These are phyloP conservation scores for Gobionotothen gibberifrons DNA, from an alignment of 2,797 vertebrate genomes.

Conservation along the genomic window DNA sequence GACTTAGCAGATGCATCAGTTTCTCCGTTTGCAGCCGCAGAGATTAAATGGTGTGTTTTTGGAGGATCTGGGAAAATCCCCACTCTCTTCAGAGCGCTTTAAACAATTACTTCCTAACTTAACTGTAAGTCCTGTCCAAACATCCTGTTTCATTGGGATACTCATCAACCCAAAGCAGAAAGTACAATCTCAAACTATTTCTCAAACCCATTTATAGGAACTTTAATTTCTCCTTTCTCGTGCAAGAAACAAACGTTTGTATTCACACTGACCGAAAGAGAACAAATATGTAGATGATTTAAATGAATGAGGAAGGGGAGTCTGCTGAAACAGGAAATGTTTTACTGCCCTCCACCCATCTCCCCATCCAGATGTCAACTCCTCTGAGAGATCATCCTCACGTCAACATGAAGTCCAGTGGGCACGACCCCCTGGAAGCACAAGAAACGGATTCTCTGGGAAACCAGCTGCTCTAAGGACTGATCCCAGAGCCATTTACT, in stretches of 20 bases:
- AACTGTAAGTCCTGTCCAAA: conserved; percentile 39
- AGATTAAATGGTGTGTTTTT: background rate
- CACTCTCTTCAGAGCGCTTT: conserved; percentile 14
- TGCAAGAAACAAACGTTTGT: background rate
- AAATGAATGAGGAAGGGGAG: conserved; percentile 30
- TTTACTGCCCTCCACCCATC: conserved; percentile 71
- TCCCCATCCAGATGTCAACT: conserved; percentile 74
- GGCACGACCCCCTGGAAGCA: conserved; percentile 57
- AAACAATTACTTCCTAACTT: conserved; percentile 39
- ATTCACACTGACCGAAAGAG: conserved; percentile 29
- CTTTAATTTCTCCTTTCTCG: background rate
- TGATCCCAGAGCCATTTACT: conserved; percentile 66
- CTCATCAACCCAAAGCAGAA: conserved; percentile 20
- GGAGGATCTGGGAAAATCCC: background rate
- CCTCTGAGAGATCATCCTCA: conserved; percentile 72
- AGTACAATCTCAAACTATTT: conserved; percentile 5
- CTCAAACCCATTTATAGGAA: conserved; percentile 12
- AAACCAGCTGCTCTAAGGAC: conserved; percentile 52
- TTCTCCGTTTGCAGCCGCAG: background rate
- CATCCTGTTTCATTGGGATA: conserved; percentile 43
- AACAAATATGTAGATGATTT: background rate
- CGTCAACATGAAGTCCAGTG: conserved; percentile 61
- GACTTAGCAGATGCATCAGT: background rate
- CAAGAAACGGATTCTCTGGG: conserved; percentile 56
- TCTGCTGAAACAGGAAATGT: conserved; percentile 70